Evolutionary conservation across 2,888 invertebrate species (phyloP), one percentile per base, ranked within the genome.

Genomic region (Cantharis rustica): DNA sequence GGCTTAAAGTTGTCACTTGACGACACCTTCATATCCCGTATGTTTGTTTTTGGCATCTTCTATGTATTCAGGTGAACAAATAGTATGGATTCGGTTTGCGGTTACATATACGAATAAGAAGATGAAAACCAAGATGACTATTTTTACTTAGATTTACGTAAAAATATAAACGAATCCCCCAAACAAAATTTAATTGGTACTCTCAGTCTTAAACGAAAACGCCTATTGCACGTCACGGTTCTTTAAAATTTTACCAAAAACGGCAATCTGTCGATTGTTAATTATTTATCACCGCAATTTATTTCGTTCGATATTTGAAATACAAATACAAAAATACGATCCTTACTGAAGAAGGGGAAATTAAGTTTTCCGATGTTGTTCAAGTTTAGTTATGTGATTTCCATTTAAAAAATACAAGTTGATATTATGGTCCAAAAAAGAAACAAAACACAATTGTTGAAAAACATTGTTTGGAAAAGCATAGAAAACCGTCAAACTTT

Each of bases 41-140:
- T 80, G 79, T 80, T 80, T 80, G 80, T 80, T 78, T 79, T 79
- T 75, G 78, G 78, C 80, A 73, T 75, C 73, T 78, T 77, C 76
- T 80, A 80, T 80, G 79, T 80, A 79, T 78, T 79, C 80, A 80
- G 80, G 80, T 80, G 80, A 76, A 78, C 80, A 80, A 79, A 80
- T 78, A 80, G 71, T 69, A 66, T 68, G 74, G 70, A 78, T 75
- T 72, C 72, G 72, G 61, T 78, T 77, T 73, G 75, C 69, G 69
- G 73, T 77, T 73, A 66, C 68, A 73, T 73, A 64, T 66, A 66
- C 63, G 73, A 71, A 71, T 68, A 66, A 62, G 76, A 62, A 73
- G 73, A 76, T 27, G 63, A 61, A 66, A 27, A 64, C 64, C 72
- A n/a, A 47, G 47, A 47, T 47, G 47, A 47, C 47, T 13, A 47